Evolutionary conservation across 2,888 invertebrate genomes (phyloP).

Genomic region (Eupeodes latifasciatus): DNA sequence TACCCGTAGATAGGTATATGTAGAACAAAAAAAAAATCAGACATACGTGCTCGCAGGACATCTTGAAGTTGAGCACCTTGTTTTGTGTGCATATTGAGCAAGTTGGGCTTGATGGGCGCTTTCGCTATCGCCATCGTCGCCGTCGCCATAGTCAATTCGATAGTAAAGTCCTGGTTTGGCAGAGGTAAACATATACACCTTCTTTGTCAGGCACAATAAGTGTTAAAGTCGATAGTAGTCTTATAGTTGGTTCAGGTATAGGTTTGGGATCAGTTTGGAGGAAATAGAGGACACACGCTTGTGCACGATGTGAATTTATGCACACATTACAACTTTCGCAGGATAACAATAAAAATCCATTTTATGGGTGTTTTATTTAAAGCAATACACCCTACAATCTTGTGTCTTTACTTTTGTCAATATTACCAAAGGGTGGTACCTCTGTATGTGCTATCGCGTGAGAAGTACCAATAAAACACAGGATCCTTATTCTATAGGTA

Average conservation of each 20-base stretch:
- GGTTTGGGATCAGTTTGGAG: not conserved
- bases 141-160: not conserved
- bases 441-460: constrained; percentile 49
- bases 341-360: constrained; percentile 67
- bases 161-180: not conserved
- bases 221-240: constrained; percentile 23
- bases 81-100: constrained; percentile 50
- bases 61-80: constrained; percentile 57
- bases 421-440: not conserved
- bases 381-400: constrained; percentile 49
- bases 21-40: not conserved
- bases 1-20: too few species aligned
- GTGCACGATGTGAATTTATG: constrained; percentile 50
- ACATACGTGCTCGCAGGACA: constrained; percentile 52
- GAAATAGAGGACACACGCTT: constrained; percentile 25
- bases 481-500: constrained; percentile 30
- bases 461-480: constrained; percentile 74
- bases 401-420: constrained; percentile 16
- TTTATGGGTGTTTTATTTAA: constrained; percentile 74
- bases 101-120: constrained; percentile 11
- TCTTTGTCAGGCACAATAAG: constrained; percentile 47
- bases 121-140: not conserved
- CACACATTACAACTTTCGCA: constrained; percentile 56
- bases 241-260: not conserved
- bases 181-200: not conserved